A percentile compares a stretch with the other conserved stretches of the same genome.
phyloP scores from a whole-genome alignment of 35 echinoderm and acorn worm species.

The Lytechinus pictus region DNA sequence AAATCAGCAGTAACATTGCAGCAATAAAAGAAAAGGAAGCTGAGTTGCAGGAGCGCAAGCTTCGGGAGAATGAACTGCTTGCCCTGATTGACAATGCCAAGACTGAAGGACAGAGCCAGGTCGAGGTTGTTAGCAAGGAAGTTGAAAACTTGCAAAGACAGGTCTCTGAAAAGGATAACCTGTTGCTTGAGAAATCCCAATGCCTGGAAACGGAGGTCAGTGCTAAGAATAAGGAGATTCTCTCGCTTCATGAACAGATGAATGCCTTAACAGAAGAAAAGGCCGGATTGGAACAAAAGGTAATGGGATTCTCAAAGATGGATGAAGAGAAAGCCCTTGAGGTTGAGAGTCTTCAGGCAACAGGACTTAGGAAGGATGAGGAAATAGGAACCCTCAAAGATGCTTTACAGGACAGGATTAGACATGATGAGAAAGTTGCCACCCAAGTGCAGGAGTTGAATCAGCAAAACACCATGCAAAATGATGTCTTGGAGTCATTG shows the following conservation, averaged over 20 bases:
- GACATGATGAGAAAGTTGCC: constrained; percentile 47
- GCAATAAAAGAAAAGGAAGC: constrained; percentile 49
- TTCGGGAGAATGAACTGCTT: constrained; percentile 52
- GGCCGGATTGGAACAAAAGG: constrained; percentile 47
- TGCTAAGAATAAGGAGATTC: constrained; percentile 84
- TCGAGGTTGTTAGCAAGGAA: constrained; percentile 35
- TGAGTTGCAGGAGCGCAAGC: constrained; percentile 44
- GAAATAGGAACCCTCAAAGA: constrained; percentile 28
- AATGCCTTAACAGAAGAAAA: constrained; percentile 39
- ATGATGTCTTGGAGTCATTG: constrained; percentile 12
- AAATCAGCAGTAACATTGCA: constrained; percentile 28
- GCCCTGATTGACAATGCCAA: constrained; percentile 34
- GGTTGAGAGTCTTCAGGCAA: constrained; percentile 62
- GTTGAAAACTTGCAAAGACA: constrained; percentile 49
- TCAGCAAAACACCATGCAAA: constrained; percentile 28
- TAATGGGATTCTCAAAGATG: constrained; percentile 47
- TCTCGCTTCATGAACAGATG: constrained; percentile 68
- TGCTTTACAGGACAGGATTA: constrained; percentile 60
- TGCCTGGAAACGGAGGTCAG: constrained; percentile 76
- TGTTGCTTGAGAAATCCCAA: constrained; percentile 61
- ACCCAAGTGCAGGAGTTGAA: constrained; percentile 40
- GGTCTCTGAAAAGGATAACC: constrained; percentile 42
- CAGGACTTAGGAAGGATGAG: constrained; percentile 3
- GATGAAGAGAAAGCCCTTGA: constrained; percentile 53
- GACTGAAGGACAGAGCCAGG: constrained; percentile 21